phyloP scores from a whole-genome alignment of 2,113 vertebrate genomes.

The Psettodes erumei region DNA sequence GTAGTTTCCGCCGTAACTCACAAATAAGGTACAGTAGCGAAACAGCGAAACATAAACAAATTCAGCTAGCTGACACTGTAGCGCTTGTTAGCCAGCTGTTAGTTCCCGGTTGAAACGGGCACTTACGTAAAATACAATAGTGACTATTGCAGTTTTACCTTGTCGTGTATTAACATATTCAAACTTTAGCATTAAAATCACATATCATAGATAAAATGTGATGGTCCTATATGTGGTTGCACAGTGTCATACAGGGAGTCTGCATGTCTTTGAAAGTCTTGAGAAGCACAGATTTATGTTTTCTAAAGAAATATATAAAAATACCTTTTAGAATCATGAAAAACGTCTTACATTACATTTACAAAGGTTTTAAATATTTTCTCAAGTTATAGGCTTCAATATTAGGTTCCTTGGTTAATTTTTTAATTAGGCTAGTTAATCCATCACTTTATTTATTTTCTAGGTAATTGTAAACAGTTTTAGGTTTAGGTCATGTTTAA shows the following conservation, averaged over 20 bases:
- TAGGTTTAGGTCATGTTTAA: neutral
- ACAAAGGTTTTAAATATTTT: too few species aligned
- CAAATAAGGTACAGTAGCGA: slow-evolving; percentile 30
- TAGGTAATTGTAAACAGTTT: neutral
- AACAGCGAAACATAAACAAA: too few species aligned
- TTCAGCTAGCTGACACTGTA: neutral
- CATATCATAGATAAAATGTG: too few species aligned
- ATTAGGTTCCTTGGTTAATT: too few species aligned
- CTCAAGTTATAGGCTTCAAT: too few species aligned
- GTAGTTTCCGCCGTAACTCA: neutral
- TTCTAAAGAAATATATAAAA: too few species aligned
- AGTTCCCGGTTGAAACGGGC: neutral
- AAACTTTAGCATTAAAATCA: neutral
- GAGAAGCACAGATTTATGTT: too few species aligned
- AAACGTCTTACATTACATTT: too few species aligned
- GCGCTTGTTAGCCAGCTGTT: neutral
- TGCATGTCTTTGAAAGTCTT: too few species aligned
- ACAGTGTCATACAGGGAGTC: neutral
- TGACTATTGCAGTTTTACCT: neutral
- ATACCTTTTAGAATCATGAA: too few species aligned
- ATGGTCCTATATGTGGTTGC: neutral
- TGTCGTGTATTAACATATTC: neutral
- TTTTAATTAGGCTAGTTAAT: too few species aligned
- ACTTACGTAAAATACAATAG: neutral
- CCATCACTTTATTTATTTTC: neutral